Evolutionary conservation across 2,797 vertebrate genomes (phyloP), one percentile per base, ranked within the genome.

Genomic region (Triplophysa bombifrons): DNA sequence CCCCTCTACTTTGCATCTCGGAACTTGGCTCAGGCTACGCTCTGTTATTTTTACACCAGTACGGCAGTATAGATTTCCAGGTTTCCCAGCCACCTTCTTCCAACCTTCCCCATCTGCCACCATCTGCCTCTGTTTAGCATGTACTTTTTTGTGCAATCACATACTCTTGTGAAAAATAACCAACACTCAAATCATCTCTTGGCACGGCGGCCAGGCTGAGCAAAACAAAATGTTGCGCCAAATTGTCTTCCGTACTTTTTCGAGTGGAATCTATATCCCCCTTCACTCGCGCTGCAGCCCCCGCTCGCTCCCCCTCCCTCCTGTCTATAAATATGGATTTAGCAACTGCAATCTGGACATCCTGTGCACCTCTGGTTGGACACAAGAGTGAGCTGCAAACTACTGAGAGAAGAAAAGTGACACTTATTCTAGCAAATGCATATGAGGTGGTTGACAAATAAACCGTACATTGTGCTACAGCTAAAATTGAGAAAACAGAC

Each of bases 91-190:
- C 95, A 96, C 97, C 97, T 97, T 97, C 96, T 95, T 96, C 96
- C 97, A 97, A 97, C 96, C 96, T 97, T 95, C 95, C 96, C 96
- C 97, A 99, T 99, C 96, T 99, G 97, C 96, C 96, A 96, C 96
- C 97, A 99, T 99, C 97, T 99, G 97, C 94, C 96, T 96, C 95
- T 95, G 95, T 98, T 97, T 96, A 98, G 96, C 96, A 94, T 93
- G 94, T 95, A 97, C 96, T 98, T 97, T 94, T 96, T 96, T 95
- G 95, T 95, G 95, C 95, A 96, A 95, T 96, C 95, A 95, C 95
- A 96, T 94, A 95, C 96, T 96, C 96, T 96, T 98, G 95, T 96
- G 96, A 97, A 97, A 98, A 98, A 97, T 97, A 97, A 97, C 96
- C 96, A 98, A 96, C 96, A 96, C 95, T 96, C 95, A 96, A 96